Conservation (phyloP, 2,888 invertebrate genomes). For the Watsonalla cultraria region DNA sequence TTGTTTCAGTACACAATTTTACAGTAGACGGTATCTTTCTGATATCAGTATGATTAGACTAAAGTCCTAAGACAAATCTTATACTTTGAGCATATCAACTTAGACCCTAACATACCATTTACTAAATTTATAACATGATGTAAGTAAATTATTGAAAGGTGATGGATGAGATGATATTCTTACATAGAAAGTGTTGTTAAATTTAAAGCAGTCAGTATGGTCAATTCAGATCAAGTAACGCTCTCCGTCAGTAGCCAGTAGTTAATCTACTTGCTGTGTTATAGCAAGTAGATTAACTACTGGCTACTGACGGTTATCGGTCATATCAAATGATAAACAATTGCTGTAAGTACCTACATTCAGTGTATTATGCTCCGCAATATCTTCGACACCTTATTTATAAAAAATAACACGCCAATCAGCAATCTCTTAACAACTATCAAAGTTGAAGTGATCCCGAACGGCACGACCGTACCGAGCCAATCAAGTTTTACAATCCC, state of each 20-base stretch:
- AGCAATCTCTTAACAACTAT: background rate
- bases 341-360: background rate
- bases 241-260: background rate
- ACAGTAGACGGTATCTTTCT: no score
- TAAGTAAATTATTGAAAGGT: no score
- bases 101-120: no score
- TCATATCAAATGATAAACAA: background rate
- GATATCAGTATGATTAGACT: no score
- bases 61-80: no score
- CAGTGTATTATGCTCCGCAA: background rate
- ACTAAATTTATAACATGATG: no score
- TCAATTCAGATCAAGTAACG: background rate
- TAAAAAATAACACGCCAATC: background rate
- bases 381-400: background rate
- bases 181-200: no score
- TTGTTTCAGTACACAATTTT: background rate
- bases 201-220: no score
- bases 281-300: background rate
- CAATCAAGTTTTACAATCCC: background rate
- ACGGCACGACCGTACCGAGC: background rate
- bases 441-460: background rate
- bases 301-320: background rate
- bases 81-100: no score
- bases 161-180: no score
- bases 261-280: background rate